Base-by-base conservation (phyloP, 92 coral and sea anemone genomes). In the Porites evermanni region DNA sequence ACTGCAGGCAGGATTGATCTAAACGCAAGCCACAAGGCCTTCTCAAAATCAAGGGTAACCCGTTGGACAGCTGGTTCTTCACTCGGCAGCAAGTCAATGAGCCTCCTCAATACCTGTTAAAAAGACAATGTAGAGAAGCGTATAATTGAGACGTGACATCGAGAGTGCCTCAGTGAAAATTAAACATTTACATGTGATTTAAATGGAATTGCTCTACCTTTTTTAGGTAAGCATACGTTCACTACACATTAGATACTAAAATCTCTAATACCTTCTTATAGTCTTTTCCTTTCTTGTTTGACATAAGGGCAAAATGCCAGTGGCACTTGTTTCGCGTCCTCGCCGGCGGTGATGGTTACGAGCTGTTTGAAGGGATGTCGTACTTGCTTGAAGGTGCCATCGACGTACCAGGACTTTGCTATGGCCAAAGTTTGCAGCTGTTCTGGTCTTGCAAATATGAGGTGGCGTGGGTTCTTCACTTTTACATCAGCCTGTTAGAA, bases 341-440 rank as follows among this genome's bases (percentile, higher is more conserved):
- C 79, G 26, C 80, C 93, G 18, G 91, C 93, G 68, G 86, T 90
- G 2, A 90, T 64, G 12, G 88, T 86, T 5, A 90, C 23, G 14
- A 90, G 91, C 91, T 91, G 88, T 26, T 87, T 82, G 84, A 90
- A 90, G 3, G 88, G 88, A 73, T 90, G 91, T 18, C 90, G 44
- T 32, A 85, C 81, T n/a, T 85, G 83, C 79, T 89, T 89, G 21
- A 91, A 91, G 11, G 86, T 91, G 20, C 94, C 86, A 56, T 87
- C 94, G 12, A 91, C 72, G 80, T 82, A 91, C 94, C 94, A 91
- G 54, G 72, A 76, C 66, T 87, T 82, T 13, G 94, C 82, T 53
- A 20, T 54, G 75, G 80, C 78, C 51, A 91, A 79, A 64, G 23
- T 18, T 7, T 72, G 23, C 8, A 91, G 89, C 86, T 91, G 91